phyloP scores from a whole-genome alignment of 2,888 invertebrate genomes.

The Pyrrhia umbra region DNA sequence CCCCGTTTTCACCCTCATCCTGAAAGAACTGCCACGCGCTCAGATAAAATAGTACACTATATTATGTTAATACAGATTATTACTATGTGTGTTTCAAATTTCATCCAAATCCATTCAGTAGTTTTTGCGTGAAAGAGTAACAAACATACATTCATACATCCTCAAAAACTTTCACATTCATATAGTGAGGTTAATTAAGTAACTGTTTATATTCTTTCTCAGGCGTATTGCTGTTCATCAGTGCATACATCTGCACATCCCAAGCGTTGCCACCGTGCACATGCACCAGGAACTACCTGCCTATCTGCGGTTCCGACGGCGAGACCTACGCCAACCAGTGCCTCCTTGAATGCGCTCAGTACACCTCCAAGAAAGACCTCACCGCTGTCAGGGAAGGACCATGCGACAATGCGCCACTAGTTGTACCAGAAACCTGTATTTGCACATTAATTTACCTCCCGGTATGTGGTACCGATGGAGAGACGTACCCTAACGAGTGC shows the following conservation, averaged over 20 bases:
- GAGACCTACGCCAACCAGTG: conserved; percentile 92
- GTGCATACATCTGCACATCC: conserved; percentile 55
- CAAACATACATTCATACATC: too few species aligned
- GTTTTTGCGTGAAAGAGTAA: too few species aligned
- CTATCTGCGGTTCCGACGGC: conserved; percentile 94
- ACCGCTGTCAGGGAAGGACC: conserved; percentile 36
- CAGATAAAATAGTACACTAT: too few species aligned
- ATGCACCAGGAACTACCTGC: conserved; percentile 72
- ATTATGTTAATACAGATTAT: too few species aligned
- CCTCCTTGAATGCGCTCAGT: conserved; percentile 88
- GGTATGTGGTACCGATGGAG: conserved; percentile 70
- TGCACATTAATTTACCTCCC: conserved; percentile 65
- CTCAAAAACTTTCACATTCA: too few species aligned
- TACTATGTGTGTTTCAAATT: too few species aligned
- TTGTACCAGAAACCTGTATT: conserved; percentile 36
- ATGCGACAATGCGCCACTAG: conserved; percentile 33
- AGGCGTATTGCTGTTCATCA: conserved; percentile 69
- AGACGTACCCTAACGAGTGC: conserved; percentile 71
- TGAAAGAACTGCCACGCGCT: too few species aligned
- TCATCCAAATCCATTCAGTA: too few species aligned
- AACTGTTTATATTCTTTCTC: conserved; percentile 33
- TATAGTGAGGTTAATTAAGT: too few species aligned
- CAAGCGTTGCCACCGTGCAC: conserved; percentile 71
- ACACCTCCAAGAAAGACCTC: conserved; percentile 35
- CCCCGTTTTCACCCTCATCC: too few species aligned